phyloP scores from a whole-genome alignment of 2,113 vertebrate species.

The Mobula birostris region DNA sequence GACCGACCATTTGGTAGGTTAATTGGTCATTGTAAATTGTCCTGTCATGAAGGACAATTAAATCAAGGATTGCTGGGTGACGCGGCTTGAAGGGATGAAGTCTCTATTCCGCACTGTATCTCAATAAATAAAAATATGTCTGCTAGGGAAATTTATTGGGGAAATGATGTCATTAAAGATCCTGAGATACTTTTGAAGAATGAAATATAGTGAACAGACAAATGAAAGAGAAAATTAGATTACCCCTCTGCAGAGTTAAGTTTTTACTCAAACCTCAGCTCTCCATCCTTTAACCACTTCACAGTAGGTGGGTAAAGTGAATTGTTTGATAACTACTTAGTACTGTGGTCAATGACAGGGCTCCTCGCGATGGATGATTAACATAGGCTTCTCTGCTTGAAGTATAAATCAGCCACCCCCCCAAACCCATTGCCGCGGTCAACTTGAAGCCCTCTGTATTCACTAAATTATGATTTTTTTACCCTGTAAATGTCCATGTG shows the following conservation, averaged over 20 bases:
- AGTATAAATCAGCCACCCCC: not conserved
- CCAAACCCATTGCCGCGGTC: not conserved
- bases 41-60: too few species aligned
- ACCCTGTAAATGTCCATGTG: not conserved
- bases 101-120: too few species aligned
- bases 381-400: not conserved
- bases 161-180: too few species aligned
- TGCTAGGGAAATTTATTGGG: too few species aligned
- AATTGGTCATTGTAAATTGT: too few species aligned
- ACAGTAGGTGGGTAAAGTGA: not conserved
- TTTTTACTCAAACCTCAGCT: not conserved
- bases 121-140: too few species aligned
- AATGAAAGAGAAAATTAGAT: not conserved
- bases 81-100: too few species aligned
- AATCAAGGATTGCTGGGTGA: too few species aligned
- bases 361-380: not conserved
- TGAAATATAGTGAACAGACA: too few species aligned
- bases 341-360: not conserved
- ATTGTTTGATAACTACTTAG: not conserved
- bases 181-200: too few species aligned
- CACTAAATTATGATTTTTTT: not conserved
- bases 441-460: not conserved
- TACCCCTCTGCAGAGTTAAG: not conserved
- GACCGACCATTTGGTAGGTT: too few species aligned
- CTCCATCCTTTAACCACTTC: not conserved